These are phyloP conservation scores for Stichopus chloronotus DNA, from an alignment of 35 echinoderm and acorn worm genomes.

Conservation along the genomic window DNA sequence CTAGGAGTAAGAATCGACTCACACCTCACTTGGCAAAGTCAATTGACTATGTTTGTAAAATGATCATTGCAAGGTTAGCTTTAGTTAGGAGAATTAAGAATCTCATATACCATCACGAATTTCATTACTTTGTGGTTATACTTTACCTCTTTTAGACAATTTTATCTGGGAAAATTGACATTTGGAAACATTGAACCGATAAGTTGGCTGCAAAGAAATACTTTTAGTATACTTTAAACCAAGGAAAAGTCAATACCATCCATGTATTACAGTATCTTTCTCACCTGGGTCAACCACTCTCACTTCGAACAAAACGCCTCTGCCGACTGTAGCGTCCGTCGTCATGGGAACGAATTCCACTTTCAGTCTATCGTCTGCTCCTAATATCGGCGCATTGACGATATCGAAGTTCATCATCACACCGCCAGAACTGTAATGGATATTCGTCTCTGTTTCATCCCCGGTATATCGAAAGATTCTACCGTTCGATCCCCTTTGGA, in stretches of 20 bases:
- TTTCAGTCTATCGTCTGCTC: background rate
- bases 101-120: too few species aligned
- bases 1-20: too few species aligned
- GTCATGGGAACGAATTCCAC: background rate
- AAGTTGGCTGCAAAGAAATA: too few species aligned
- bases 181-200: too few species aligned
- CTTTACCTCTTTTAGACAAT: too few species aligned
- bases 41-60: too few species aligned
- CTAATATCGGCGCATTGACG: background rate
- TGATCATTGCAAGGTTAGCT: too few species aligned
- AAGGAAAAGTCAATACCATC: background rate
- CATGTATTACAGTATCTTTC: background rate
- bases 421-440: background rate
- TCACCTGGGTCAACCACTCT: background rate
- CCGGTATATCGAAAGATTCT: conserved; percentile 13
- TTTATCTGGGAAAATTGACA: too few species aligned
- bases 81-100: too few species aligned
- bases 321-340: background rate
- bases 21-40: too few species aligned
- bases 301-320: background rate
- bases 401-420: background rate
- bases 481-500: background rate
- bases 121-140: too few species aligned
- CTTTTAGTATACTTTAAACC: too few species aligned
- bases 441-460: background rate